Base-by-base conservation (phyloP, 1,140 invertebrate species). In the Drosophila setifemur region DNA sequence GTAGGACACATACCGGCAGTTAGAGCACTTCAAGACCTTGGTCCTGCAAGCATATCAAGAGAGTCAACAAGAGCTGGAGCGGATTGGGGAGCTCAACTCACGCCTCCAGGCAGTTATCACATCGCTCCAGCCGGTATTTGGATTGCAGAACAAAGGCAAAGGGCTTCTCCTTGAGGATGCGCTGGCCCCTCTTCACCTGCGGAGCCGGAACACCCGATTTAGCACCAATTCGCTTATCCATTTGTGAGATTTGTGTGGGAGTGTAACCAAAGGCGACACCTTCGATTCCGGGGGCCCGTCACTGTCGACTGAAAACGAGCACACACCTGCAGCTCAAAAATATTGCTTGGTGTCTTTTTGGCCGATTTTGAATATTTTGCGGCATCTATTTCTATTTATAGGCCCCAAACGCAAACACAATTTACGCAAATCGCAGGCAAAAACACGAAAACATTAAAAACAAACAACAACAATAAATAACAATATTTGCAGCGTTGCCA, bases 1-100 rank as follows among this genome's bases (percentile, higher is more conserved):
- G 69, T 97, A 97, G 87, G 94, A 93, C 1, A 95, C 94, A 87
- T 94, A 96, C n/a, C 94, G 92, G 88, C 96, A 96, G n/a, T 92
- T 94, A 1, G 94, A 94, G 90, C 96, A 96, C 91, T 95, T 96
- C 2, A 93, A 90, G 4, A 96, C 91, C 74, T 94, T 93, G 1
- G 91, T 91, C 57, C 95, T 95, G 26, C 3, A 6, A 14, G 7
- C 2, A 18, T 18, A 6, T 5, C 11, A 33, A 1, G 7, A 31
- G 0, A 35, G 8, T 9, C 16, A 14, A 14, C 6, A 4, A 9
- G 4, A 2, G 11, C 4, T 9, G 1, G 8, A 11, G 4, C 3
- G 4, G 21, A 2, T 8, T 0, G 3, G 23, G 3, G 7, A 8
- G 5, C 2, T 0, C 0, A 3, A 88, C 89, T 90, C 90, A 94